phyloP scores from a whole-genome alignment of 1,140 invertebrate species.

The Sinonovacula constricta region DNA sequence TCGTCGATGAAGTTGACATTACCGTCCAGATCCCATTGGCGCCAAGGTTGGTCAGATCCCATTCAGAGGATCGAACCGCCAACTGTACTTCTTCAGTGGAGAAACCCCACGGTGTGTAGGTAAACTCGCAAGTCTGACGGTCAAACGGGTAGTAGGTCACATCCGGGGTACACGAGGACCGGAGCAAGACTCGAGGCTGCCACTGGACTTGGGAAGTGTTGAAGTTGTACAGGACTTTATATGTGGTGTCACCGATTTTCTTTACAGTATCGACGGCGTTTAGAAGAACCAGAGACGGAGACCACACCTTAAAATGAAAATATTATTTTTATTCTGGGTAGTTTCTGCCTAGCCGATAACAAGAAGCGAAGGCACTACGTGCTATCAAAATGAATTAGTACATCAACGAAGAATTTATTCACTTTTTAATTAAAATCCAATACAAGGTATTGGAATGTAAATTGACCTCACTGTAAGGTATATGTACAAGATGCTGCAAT shows the following conservation, averaged over 20 bases:
- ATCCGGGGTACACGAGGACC: slow-evolving; percentile 38
- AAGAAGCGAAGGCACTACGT: no score
- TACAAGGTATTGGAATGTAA: no score
- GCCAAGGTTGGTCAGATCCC: slow-evolving; percentile 29
- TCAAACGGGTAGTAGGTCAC: slow-evolving; percentile 52
- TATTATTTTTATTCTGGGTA: no score
- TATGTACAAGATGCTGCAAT: no score
- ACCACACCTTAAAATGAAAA: slow-evolving; percentile 27
- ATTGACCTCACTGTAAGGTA: no score
- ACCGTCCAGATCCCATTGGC: slow-evolving; percentile 35
- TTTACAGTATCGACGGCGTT: slow-evolving; percentile 48
- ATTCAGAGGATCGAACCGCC: slow-evolving; percentile 5
- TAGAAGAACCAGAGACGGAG: slow-evolving; percentile 26
- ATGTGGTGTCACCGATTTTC: slow-evolving; percentile 40
- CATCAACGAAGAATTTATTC: no score
- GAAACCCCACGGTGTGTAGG: slow-evolving; percentile 47
- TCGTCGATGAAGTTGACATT: neutral
- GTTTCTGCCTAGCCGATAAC: no score
- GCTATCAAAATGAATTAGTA: no score
- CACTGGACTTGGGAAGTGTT: neutral
- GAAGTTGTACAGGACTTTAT: slow-evolving; percentile 30
- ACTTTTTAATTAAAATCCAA: no score
- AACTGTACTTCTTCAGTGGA: slow-evolving; percentile 20
- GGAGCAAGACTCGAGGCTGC: slow-evolving; percentile 32
- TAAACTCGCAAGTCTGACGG: slow-evolving; percentile 35